phyloP scores from a whole-genome alignment of 2,797 vertebrate genomes.

The Gila robusta region DNA sequence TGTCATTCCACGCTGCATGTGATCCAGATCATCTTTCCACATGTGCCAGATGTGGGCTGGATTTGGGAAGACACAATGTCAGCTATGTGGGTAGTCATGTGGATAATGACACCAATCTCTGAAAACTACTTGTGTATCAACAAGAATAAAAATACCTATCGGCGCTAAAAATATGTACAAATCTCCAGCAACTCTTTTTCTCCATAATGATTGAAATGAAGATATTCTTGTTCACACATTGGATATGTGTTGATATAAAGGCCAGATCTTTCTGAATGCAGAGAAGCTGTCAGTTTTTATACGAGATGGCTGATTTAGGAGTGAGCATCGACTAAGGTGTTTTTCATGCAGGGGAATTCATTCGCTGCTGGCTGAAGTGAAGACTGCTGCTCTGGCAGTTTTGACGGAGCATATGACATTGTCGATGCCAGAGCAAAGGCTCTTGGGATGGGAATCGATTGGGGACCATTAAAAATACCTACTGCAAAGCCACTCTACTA shows the following conservation, averaged over 20 bases:
- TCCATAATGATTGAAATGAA: background rate
- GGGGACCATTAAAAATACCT: conserved; percentile 67
- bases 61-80: too few relatives aligned
- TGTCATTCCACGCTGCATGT: too few relatives aligned
- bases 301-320: conserved; percentile 53
- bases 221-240: conserved; percentile 14
- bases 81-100: background rate
- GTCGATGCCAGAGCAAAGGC: conserved; percentile 66
- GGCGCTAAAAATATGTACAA: background rate
- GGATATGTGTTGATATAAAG: conserved; percentile 12
- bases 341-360: conserved; percentile 60
- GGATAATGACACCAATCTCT: background rate
- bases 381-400: conserved; percentile 62
- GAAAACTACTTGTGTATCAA: background rate
- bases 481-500: conserved; percentile 51
- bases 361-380: conserved; percentile 55
- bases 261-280: conserved; percentile 38
- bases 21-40: too few relatives aligned
- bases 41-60: too few relatives aligned
- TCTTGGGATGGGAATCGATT: conserved; percentile 68
- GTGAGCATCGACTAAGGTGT: conserved; percentile 56
- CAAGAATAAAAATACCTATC: background rate
- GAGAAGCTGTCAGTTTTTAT: conserved; percentile 50
- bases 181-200: background rate
- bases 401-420: conserved; percentile 70